Conservation (phyloP, 2,113 vertebrate genomes). For the Toxostoma redivivum region DNA sequence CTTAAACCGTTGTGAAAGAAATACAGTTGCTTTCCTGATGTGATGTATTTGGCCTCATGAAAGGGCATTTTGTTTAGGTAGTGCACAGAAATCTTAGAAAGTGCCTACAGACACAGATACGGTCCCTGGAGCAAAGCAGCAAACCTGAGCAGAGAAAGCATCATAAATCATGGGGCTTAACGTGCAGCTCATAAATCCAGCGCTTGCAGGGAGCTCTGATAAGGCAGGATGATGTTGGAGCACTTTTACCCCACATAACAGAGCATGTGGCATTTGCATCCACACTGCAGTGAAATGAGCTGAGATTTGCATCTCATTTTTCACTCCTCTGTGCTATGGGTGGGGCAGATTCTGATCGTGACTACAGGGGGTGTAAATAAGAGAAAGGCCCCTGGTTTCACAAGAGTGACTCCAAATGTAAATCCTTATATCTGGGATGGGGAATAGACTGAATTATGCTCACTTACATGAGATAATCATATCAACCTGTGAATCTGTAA, state of each 20-base stretch:
- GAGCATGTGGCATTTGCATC: not conserved
- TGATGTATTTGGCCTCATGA: slow-evolving; percentile 34
- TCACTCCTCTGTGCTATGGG: not conserved
- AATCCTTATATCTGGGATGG: not conserved
- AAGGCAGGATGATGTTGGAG: not conserved
- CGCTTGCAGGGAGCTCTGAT: not conserved
- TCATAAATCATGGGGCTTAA: slow-evolving; percentile 10
- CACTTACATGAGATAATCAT: not conserved
- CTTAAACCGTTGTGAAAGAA: slow-evolving; percentile 31
- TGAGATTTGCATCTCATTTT: slow-evolving; percentile 11
- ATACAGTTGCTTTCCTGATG: slow-evolving; percentile 44
- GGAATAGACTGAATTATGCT: not conserved
- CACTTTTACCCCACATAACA: not conserved
- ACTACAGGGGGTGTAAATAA: fast-evolving
- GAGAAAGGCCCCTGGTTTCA: not conserved
- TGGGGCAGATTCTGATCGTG: not conserved
- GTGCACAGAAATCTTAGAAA: slow-evolving; percentile 40
- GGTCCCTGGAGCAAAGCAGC: not conserved
- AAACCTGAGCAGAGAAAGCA: slow-evolving; percentile 5
- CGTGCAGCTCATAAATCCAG: slow-evolving; percentile 18
- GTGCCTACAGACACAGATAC: not conserved
- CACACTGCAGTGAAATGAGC: not conserved
- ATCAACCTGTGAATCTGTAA: not conserved
- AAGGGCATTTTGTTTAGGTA: slow-evolving; percentile 52
- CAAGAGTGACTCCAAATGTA: not conserved